Evolutionary conservation across 2,113 vertebrate genomes (phyloP).

Genomic region (Nettapus auritus): DNA sequence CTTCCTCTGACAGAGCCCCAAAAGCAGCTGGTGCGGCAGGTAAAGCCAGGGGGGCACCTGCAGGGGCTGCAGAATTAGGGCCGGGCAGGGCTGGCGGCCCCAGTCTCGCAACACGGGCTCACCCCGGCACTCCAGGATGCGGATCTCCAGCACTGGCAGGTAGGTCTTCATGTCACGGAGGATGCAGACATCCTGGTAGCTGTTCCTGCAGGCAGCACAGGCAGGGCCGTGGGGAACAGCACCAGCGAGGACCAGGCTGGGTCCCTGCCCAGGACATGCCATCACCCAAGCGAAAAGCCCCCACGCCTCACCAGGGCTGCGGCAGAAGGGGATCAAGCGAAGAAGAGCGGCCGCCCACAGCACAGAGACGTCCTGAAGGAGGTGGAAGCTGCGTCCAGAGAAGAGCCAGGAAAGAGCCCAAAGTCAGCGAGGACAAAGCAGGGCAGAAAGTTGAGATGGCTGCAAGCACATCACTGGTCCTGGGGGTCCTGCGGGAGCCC

Average conservation of each 20-base stretch:
- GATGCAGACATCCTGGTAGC: slow-evolving; percentile 90
- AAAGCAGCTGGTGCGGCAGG: not conserved
- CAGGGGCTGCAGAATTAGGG: accelerated
- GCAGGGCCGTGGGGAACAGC: not conserved
- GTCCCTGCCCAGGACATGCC: not conserved
- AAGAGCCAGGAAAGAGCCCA: slow-evolving; percentile 19
- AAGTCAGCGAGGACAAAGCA: slow-evolving; percentile 12
- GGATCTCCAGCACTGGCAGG: slow-evolving; percentile 91
- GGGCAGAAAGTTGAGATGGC: not conserved
- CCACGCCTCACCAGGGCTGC: not conserved
- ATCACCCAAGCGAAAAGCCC: not conserved
- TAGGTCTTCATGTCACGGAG: slow-evolving; percentile 90
- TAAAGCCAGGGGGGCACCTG: not conserved
- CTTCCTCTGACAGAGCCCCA: not conserved
- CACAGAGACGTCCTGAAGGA: slow-evolving; percentile 17
- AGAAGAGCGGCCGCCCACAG: not conserved
- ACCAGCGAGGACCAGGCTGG: not conserved
- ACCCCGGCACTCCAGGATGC: slow-evolving; percentile 94
- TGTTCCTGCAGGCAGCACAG: slow-evolving; percentile 77
- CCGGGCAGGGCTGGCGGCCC: not conserved
- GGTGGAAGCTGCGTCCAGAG: not conserved
- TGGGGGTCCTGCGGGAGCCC: not conserved
- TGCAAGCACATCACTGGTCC: accelerated
- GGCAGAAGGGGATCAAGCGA: not conserved
- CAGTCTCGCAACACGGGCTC: not conserved